Base-by-base conservation (phyloP, 2,797 vertebrate genomes). In the Halcyon chelicuti region DNA sequence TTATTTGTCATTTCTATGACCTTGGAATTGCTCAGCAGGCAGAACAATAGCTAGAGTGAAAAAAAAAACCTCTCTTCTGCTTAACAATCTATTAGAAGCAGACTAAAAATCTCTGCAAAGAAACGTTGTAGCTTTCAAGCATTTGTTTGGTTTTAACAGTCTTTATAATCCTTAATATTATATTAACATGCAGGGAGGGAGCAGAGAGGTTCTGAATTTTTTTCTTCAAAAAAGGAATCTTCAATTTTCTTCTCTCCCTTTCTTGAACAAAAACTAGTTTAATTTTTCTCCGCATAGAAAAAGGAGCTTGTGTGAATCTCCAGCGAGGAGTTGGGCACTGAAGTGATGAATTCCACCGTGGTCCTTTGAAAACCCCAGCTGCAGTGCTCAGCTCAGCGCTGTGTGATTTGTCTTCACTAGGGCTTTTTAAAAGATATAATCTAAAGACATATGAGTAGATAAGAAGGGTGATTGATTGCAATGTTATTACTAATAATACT, bases 11-110 rank as follows among this genome's bases (percentile, higher is more conserved):
- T 91, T 94, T 47, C 52, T 22, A 10, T 46, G 66, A 88, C 85
- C 72, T 94, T 93, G 95, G 82, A 88, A 80, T 78, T 86, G 35
- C 58, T 86, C 79, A 80, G 76, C 82, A 94, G 88, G 57, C 87
- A 83, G 71, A 93, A 54, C 57, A 78, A 81, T 23, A 91, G 61
- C 85, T 31, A 49, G 11, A 82, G 51, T n/a, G 73, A 86, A 91
- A 73, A 91, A 93, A 9, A 91, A 93, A 67, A 87, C 76, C 7
- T 33, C 61, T 83, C 68, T 80, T 74, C 52, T 88, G 28, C 79
- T 51, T 83, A 54, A 31, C 72, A 89, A 10, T 25, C 28, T 52
- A 3, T 26, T 25, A 72, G 72, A 75, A 57, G 35, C 47, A 12
- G 21, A 26, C 37, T 72, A 42, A 91, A 90, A 82, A 44, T 2